Base-by-base conservation (phyloP, 2,888 invertebrate species). In the Ommatoiulus sabulosus region DNA sequence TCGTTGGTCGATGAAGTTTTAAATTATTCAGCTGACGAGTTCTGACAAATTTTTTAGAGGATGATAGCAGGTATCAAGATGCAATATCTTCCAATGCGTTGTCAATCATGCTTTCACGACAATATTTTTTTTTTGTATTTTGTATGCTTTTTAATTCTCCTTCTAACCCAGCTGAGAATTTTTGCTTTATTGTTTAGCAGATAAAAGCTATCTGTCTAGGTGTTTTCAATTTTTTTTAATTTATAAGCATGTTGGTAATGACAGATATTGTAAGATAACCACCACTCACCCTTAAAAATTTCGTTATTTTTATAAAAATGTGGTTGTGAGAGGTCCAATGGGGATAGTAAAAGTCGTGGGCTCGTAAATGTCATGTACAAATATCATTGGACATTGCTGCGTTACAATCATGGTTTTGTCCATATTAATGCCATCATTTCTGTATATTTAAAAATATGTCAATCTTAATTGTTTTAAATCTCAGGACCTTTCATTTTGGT, bases 281-380 rank as follows among this genome's bases (percentile, higher is more conserved):
- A 8, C 24, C 24, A 72, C 72, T 72, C 24, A 24, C 72, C 72
- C 24, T 24, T 24, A 72, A 24, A 24, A 72, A 72, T 72, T 24
- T 72, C 72, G 72, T 24, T 72, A 72, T 72, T 72, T 72, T 72
- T 72, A 72, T 72, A 72, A 72, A 72, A 72, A 72, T 72, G 35
- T 72, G 72, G 72, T 72, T 72, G 72, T 24, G 72, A 72, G 72
- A 72, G 72, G 72, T 72, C 72, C 72, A 72, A 72, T 72, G 72
- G 72, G 72, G 72, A 24, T n/a, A 24, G 8, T 63, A n/a, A 72
- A 24, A 72, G 24, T 24, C 24, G 1, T 72, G 3, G 24, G 7
- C 24, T 72, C 24, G 24, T 24, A 6, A 52, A 52, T 52, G 52
- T 17, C 52, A 52, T 15, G 52, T 52, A 52, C 24, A 72, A 10